These are phyloP conservation scores for Agrochola lota DNA, from an alignment of 2,888 invertebrate genomes.

Conservation along the genomic window DNA sequence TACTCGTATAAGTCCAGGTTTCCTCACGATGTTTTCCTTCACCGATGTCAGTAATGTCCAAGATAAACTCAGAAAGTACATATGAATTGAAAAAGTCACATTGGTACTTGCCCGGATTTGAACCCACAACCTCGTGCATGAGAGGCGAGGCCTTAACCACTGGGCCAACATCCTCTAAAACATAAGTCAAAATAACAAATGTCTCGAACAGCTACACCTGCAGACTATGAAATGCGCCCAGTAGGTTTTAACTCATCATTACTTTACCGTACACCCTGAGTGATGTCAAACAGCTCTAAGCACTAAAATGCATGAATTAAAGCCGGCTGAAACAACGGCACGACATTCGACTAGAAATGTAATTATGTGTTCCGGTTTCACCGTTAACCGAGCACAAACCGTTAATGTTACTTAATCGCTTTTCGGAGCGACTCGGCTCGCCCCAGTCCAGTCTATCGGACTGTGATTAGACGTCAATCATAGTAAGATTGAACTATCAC, in stretches of 20 bases:
- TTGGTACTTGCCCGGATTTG: no score
- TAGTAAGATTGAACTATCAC: constrained; percentile 59
- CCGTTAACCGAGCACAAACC: constrained; percentile 74
- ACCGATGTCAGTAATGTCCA: no score
- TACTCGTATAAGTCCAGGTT: no score
- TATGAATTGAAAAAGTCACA: no score
- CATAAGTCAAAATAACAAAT: constrained; percentile 11
- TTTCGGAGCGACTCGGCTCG: constrained; percentile 61
- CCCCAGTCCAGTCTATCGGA: constrained; percentile 47
- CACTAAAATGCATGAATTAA: constrained; percentile 77
- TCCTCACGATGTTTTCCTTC: no score
- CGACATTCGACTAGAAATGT: constrained; percentile 74
- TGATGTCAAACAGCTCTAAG: constrained; percentile 60
- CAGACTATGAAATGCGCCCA: background rate
- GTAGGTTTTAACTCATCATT: constrained; percentile 62
- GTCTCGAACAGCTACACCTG: background rate
- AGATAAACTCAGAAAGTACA: no score
- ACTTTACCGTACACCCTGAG: constrained; percentile 68
- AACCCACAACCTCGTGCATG: no score
- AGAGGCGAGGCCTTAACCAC: no score
- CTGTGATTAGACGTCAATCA: constrained; percentile 63
- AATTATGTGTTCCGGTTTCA: constrained; percentile 79
- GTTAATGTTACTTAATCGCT: constrained; percentile 77
- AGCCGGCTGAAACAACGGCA: constrained; percentile 71
- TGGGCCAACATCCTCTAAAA: no score